Base-by-base conservation (phyloP, 2,113 vertebrate genomes). In the Oostethus manadensis region DNA sequence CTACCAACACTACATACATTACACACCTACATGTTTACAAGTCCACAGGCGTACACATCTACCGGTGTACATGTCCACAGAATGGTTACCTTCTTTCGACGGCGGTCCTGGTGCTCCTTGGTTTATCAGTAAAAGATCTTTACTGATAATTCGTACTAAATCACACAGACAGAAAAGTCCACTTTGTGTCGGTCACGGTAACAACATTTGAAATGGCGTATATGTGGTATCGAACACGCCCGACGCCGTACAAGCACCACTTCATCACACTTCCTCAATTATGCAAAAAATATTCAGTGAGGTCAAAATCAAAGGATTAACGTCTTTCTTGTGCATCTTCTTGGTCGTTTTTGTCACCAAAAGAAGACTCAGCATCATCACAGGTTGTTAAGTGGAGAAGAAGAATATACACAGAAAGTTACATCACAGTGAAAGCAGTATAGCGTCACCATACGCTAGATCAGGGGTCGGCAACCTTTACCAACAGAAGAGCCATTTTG, bases 81-180 rank as follows among this genome's bases (percentile, higher is more conserved):
- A 8, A 33, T 17, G n/a, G 35, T 82, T 87, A 86, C 86, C 84
- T 86, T 86, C 82, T 79, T 76, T 82, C 20, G 86, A 86, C 8
- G 80, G 86, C 7, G 81, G 78, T 65, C 81, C 65, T 0, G 80
- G 69, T 0, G 61, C 56, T 73, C 74, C 86, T 22, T 13, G 79
- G 66, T 20, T 72, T 3, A 82, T 64, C 62, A 80, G 77, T 10
- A 67, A 79, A 13, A 13, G 38, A 42, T 85, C 78, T 62, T 58
- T 75, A 70, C 62, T 85, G 73, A 84, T 80, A 80, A 86, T 84
- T 70, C 82, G 54, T 47, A 85, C 86, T 88, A 69, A 45, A 76
- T 1, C 66, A 73, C 69, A 13, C 55, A 78, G 60, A 80, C 64
- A 79, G n/a, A 81, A 48, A 48, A 0, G 38, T 66, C 50, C 73